Conservation (phyloP, 2,797 vertebrate species). For the Gymnothorax reevesii region DNA sequence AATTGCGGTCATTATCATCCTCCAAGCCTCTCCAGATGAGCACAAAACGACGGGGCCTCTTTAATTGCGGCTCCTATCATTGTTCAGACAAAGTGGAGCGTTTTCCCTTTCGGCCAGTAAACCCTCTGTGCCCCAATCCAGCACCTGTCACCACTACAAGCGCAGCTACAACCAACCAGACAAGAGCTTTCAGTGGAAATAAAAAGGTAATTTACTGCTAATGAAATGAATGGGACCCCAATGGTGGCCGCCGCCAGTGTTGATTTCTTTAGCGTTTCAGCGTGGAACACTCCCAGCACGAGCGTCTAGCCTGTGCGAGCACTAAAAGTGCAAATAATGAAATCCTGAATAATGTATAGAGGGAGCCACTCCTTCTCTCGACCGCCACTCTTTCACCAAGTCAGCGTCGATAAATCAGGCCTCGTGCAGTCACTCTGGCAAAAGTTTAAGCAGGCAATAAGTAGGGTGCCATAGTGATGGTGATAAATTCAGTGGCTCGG, state of each 20-base stretch:
- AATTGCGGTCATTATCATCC: slow-evolving; percentile 5
- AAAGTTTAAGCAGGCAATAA: slow-evolving; percentile 61
- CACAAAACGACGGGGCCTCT: neutral
- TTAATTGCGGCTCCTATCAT: neutral
- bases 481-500: slow-evolving; percentile 57
- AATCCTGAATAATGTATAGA: slow-evolving; percentile 69
- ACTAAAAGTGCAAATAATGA: slow-evolving; percentile 55
- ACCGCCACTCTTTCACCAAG: slow-evolving; percentile 62
- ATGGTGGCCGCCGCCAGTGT: neutral
- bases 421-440: slow-evolving; percentile 49
- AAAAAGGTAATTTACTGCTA: neutral
- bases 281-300: neutral
- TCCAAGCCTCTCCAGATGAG: neutral
- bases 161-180: neutral
- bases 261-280: neutral
- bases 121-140: neutral
- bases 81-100: neutral
- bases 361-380: slow-evolving; percentile 43
- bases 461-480: slow-evolving; percentile 57
- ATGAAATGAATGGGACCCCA: neutral
- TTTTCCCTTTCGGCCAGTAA: neutral
- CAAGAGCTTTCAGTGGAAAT: neutral
- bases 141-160: neutral
- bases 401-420: slow-evolving; percentile 70
- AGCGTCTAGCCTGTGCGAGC: slow-evolving; percentile 38